phyloP scores from a whole-genome alignment of 2,888 invertebrate genomes.

The Drosophila anomalata region DNA sequence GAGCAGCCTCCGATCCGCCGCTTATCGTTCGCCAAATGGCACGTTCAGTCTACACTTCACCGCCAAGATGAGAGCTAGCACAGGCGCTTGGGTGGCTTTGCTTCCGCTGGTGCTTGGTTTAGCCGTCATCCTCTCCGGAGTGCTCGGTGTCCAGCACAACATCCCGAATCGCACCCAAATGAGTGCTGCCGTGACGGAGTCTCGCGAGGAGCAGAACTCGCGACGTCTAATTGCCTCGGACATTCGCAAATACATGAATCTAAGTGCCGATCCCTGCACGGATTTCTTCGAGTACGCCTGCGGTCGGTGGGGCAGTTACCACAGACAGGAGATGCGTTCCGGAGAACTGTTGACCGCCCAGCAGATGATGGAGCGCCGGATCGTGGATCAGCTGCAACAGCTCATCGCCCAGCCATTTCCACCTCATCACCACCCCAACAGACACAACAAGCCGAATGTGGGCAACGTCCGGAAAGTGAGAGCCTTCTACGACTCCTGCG shows the following conservation, averaged over 20 bases:
- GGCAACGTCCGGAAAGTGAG: conserved; percentile 67
- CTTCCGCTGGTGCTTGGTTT: conserved; percentile 6
- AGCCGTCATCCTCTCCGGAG: not conserved
- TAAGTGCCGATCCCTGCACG: conserved; percentile 73
- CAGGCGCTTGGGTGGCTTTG: conserved; percentile 10
- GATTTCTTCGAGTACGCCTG: conserved; percentile 82
- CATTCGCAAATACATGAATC: conserved; percentile 72
- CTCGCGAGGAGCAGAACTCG: conserved; percentile 41
- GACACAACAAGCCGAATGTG: conserved; percentile 25
- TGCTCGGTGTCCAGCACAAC: conserved; percentile 12
- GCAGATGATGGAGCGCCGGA: conserved; percentile 55
- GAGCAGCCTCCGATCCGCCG: conserved; percentile 13
- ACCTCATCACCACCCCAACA: conserved; percentile 44
- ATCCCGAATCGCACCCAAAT: conserved; percentile 41
- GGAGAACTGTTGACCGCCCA: conserved; percentile 62
- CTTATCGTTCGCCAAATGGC: conserved; percentile 48
- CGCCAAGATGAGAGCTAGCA: conserved; percentile 59
- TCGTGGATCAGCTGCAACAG: conserved; percentile 62
- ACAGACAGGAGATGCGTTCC: conserved; percentile 49
- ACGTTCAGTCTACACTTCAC: conserved; percentile 51
- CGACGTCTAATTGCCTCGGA: conserved; percentile 53
- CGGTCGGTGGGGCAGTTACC: conserved; percentile 76
- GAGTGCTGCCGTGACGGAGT: conserved; percentile 14
- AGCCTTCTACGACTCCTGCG: conserved; percentile 76
- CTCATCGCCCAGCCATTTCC: conserved; percentile 56